Base-by-base conservation (phyloP, 2,888 invertebrate species). In the Eremobia ochroleuca region DNA sequence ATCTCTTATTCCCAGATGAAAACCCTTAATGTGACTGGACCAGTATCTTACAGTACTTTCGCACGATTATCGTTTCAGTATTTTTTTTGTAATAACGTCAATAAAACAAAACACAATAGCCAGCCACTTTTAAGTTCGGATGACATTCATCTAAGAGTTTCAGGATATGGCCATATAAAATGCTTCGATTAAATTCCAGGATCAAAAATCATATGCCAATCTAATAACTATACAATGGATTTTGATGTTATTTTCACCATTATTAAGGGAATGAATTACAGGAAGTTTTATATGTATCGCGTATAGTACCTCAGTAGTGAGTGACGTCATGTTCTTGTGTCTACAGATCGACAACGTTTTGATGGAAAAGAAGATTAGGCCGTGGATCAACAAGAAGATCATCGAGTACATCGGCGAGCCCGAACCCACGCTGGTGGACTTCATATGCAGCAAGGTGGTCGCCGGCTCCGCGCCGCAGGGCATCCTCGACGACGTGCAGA, bases 321-420 rank as follows among this genome's bases (percentile, higher is more conserved):
- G 6, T 58, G 73, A 74, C n/a, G 25, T 75, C 15, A 15, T 61
- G 59, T 46, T 40, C 21, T n/a, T n/a, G 1, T 28, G 9, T 37
- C 59, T 28, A 0, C 97, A 97, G 97, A 97, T 98, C 97, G 98
- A 98, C 92, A 97, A 97, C 94, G 96, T 96, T 82, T 96, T 98
- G 89, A 99, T 99, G 99, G 99, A 99, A 94, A 98, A 98, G 94
- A 98, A 99, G 94, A 99, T 99, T 93, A 98, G 99, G 85, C 99
- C 99, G 66, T 99, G 99, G 99, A 99, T 99, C 90, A 99, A 99
- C 96, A 99, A 99, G 97, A 99, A 99, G 97, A 99, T 99, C 77
- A 98, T 99, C 85, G 99, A 99, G 96, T 99, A 99, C 96, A 99
- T 99, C 93, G 99, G 99, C 58, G 99, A 99, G 96, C 99, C 99